These are phyloP conservation scores for Paracanthobrama guichenoti DNA, from an alignment of 2,113 vertebrate genomes.

Conservation along the genomic window DNA sequence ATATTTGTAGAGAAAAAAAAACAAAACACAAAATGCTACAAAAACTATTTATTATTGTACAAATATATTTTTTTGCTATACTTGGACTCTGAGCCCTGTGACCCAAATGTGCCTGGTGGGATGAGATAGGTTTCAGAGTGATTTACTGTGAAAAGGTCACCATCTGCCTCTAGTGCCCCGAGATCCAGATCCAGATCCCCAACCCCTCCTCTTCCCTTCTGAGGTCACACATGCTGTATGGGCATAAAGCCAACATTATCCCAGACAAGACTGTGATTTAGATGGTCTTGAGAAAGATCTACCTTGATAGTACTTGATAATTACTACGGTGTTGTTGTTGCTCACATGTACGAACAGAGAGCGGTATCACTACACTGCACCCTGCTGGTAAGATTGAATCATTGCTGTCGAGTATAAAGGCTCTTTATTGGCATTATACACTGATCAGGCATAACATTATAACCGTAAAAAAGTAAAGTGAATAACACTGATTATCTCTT, in stretches of 20 bases:
- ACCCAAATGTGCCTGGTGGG: background rate
- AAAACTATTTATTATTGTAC: too few relatives aligned
- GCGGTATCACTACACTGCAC: background rate
- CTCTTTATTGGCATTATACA: too few relatives aligned
- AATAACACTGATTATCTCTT: too few relatives aligned
- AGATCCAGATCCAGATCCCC: constrained; percentile 21
- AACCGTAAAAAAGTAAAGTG: too few relatives aligned
- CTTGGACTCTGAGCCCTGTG: background rate
- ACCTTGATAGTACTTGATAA: background rate
- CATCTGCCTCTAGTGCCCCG: constrained; percentile 69
- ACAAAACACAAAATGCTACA: too few relatives aligned
- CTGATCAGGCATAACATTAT: too few relatives aligned
- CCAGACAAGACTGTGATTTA: background rate
- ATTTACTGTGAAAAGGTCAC: constrained; percentile 75
- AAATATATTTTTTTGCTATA: too few relatives aligned
- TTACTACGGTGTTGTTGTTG: background rate
- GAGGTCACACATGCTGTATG: background rate
- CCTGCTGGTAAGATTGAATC: background rate
- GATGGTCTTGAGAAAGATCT: background rate
- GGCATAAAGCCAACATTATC: background rate
- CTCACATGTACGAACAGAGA: background rate
- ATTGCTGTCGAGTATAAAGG: background rate
- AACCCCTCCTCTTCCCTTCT: constrained; percentile 9
- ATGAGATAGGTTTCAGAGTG: constrained; percentile 70
- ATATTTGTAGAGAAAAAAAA: too few relatives aligned